Base-by-base conservation (phyloP, 2,797 vertebrate genomes). In the Danio choprae region DNA sequence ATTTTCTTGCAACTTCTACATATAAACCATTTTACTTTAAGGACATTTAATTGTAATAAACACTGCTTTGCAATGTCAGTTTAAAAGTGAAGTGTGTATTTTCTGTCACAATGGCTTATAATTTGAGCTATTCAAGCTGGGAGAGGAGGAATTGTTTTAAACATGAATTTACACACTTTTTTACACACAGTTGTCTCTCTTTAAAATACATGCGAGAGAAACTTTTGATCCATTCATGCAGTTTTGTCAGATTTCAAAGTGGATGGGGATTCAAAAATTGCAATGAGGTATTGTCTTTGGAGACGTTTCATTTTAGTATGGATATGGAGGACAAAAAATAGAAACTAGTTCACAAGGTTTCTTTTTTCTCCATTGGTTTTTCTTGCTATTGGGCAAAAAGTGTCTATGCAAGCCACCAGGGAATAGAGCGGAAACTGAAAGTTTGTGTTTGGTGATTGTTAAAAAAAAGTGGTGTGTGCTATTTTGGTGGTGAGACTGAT, bases 401-500 rank as follows among this genome's bases (percentile, higher is more conserved):
- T 43, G 79, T 82, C 79, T 81, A 16, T 80, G 63, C 43, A 46
- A 69, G 79, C 7, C 55, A 58, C 75, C 73, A 74, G 7, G 76
- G 81, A 72, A 69, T 18, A 36, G 11, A 55, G 59, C 51, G 29
- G 53, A 71, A 40, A 58, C 38, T 79, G 51, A 60, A 44, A 36
- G 71, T 44, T 43, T 50, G 72, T 77, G 83, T 81, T 56, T 80
- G 81, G 81, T 84, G 81, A 87, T 87, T 87, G 87, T 81, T 73
- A 71, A 82, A 86, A 36, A 70, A 81, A 86, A 40, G 41, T 53
- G 55, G 56, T 67, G 64, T 64, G 40, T 77, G 41, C 77, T 77
- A 77, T 81, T 77, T 81, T 63, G 51, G 65, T 41, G 20, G 7
- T 87, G 89, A 91, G 7, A 70, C 43, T 86, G 86, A 91, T 90